Base-by-base conservation (phyloP, 2,888 invertebrate species). In the Drosophila nigricruria region DNA sequence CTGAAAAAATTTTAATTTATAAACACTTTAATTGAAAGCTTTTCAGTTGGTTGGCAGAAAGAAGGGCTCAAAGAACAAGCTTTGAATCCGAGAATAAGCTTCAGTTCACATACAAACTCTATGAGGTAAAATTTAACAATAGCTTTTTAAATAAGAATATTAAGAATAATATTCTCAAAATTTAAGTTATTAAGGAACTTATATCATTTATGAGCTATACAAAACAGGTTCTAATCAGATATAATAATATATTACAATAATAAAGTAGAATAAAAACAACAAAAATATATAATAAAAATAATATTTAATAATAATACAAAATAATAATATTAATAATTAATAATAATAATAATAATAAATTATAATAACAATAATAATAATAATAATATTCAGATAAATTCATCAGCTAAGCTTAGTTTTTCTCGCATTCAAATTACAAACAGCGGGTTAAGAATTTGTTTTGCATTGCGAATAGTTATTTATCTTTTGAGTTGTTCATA, bases 371-470 rank as follows among this genome's bases (percentile, higher is more conserved):
- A 14, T 43, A 20, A 30, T 38, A 38, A 10, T 18, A 18, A 23
- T 10, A 20, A 23, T n/a, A 14, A 12, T 0, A 34, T 43, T 56
- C 20, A 16, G 1, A 5, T 5, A 8, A 5, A 0, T 5, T 20
- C 9, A 14, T 10, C 2, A 9, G 18, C 20, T 16, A 16, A 20
- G 14, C 25, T 16, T 14, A 14, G 9, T 14, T n/a, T 34, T 25
- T 34, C 4, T 16, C 16, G 6, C n/a, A 10, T 38, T 10, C 12
- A 23, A 27, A 27, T 20, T 14, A 42, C 1, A 49, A 9, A 14
- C 40, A 75, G 49, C 43, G 77, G 77, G 79, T 78, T 77, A 77
- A 77, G 38, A 16, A 18, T 20, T 23, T 50, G 43, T 45, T 50
- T 32, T 62, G 42, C 49, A 43, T 27, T 20, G 16, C 30, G 20